phyloP scores from a whole-genome alignment of 2,888 invertebrate species.

The Agrilus biguttatus region DNA sequence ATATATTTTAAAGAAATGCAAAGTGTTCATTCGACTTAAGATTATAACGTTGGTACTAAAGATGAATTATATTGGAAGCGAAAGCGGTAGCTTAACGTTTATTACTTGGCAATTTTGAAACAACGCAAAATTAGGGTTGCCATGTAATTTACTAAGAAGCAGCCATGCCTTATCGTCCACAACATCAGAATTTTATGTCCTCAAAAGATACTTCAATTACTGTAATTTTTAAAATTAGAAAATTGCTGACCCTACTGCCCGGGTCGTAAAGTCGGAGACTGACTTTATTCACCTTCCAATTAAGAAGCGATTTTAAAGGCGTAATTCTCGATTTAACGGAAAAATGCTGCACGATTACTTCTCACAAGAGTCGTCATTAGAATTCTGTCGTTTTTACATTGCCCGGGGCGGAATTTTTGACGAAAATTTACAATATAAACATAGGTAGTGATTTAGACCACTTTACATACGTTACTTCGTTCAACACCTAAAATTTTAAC shows the following conservation, averaged over 20 bases:
- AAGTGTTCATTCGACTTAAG: neutral
- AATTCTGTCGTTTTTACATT: too few relatives aligned
- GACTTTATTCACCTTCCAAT: too few relatives aligned
- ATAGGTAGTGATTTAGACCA: too few relatives aligned
- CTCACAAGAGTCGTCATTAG: too few relatives aligned
- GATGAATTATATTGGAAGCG: slow-evolving; percentile 6
- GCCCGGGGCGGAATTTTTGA: too few relatives aligned
- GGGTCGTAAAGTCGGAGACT: slow-evolving; percentile 5
- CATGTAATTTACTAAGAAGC: slow-evolving; percentile 11
- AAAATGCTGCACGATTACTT: too few relatives aligned
- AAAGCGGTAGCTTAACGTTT: slow-evolving; percentile 12
- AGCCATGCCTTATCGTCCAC: slow-evolving; percentile 7
- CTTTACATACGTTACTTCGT: too few relatives aligned
- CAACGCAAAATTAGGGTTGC: slow-evolving; percentile 13
- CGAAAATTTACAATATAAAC: too few relatives aligned
- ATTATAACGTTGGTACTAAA: slow-evolving; percentile 5
- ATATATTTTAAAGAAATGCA: neutral
- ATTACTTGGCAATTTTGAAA: slow-evolving; percentile 14
- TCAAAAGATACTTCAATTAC: slow-evolving; percentile 12
- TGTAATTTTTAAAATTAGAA: slow-evolving; percentile 18
- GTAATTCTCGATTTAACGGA: too few relatives aligned
- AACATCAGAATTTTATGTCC: slow-evolving; percentile 12
- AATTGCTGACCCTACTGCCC: slow-evolving; percentile 10
- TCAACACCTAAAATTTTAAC: too few relatives aligned
- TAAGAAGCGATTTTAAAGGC: too few relatives aligned